Conservation (phyloP, 1,140 invertebrate genomes). For the silkworm (Bombyx mori) region ASM3026992v2 NC_085127.1:2003501-2004000, state of each 20-base stretch:
- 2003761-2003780: conserved; percentile 2
- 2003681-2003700: conserved; percentile 17
- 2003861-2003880: neutral
- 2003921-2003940: no score
- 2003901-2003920: no score
- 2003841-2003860: neutral
- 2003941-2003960: no score
- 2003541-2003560: no score
- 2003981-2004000: no score
- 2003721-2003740: conserved; percentile 5
- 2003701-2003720: conserved; percentile 23
- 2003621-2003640: conserved; percentile 10
- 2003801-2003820: neutral
- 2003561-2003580: no score
- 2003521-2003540: no score
- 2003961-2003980: no score
- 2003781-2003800: conserved; percentile 4
- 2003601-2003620: conserved; percentile 1
- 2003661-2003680: conserved; percentile 11
- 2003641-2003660: conserved; percentile 13
- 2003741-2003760: conserved; percentile 4
- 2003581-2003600: no score
- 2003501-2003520: no score
- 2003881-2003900: no score
- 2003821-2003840: no score